Evolutionary conservation across 2,797 vertebrate genomes (phyloP), one percentile per base, ranked within the genome.

Genomic region (Furcifer pardalis): DNA sequence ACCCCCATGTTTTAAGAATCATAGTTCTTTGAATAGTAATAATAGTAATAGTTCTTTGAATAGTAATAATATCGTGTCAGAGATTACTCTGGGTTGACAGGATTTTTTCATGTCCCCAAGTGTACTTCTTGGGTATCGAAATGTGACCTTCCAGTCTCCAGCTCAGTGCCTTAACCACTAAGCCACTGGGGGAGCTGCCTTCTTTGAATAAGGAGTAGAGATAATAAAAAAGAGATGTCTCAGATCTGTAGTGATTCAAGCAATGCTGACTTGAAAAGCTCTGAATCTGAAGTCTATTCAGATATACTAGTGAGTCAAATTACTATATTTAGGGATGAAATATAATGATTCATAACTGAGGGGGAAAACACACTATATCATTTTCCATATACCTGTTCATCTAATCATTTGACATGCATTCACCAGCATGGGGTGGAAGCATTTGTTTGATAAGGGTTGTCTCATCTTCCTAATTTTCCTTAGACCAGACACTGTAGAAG

Each of bases 311-410:
- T 44, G 15, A 75, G 63, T 19, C 62, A 77, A 81, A 81, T 77
- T 81, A 77, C 40, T 69, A 71, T 80, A 81, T 62, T 86, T 81
- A 69, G 49, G 40, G 62, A 37, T 76, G 37, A 85, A 85, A 69
- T 71, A 86, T 17, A 81, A 35, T 81, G 74, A 59, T 81, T 77
- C 32, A 77, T 62, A 77, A 76, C 63, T 59, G 25, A n/a, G n/a
- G n/a, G 27, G 37, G 76, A 68, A 60, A 81, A 71, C 32, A 72
- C 23, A 81, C 42, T 4, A 25, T 49, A 77, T 71, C 9, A 81
- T 62, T 52, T 76, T 69, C 84, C 52, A 40, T 35, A 32, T n/a
- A 71, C 73, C 42, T 76, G 37, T 49, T 83, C 44, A 76, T 65
- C 73, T 76, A 79, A 10, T 62, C 25, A 81, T 68, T 77, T 71